Percentiles rank a stretch among this genome's conserved stretches.
phyloP scores from a whole-genome alignment of 2,797 vertebrate genomes.

The Tangara arthus region DNA sequence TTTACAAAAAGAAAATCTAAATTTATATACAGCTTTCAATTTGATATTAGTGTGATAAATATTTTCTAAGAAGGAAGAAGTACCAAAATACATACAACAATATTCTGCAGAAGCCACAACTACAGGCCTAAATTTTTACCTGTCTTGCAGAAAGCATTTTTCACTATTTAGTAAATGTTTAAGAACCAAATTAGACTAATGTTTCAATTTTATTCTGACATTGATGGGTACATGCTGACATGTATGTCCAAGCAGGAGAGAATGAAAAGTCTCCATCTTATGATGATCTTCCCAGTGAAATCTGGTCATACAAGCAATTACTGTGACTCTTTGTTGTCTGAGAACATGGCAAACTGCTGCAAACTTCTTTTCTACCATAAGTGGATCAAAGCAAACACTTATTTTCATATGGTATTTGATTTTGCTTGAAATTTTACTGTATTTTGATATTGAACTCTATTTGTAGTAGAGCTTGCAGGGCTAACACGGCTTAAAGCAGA shows the following conservation, averaged over 20 bases:
- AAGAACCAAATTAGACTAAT: neutral
- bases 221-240: neutral
- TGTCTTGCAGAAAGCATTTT: neutral
- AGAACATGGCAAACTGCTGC: neutral
- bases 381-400: neutral
- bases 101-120: neutral
- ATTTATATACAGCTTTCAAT: neutral
- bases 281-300: neutral
- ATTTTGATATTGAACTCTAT: neutral
- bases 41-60: neutral
- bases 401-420: neutral
- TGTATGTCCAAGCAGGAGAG: neutral
- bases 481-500: neutral
- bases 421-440: neutral
- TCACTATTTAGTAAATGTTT: neutral
- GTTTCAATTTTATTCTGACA: neutral
- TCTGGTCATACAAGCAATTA: neutral
- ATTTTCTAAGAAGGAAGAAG: neutral
- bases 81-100: neutral
- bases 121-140: neutral
- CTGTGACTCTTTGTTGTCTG: neutral
- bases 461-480: neutral
- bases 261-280: neutral
- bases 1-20: neutral
- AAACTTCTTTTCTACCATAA: neutral